Evolutionary conservation across 2,797 vertebrate species (phyloP).

Genomic region (Crax fasciolata): DNA sequence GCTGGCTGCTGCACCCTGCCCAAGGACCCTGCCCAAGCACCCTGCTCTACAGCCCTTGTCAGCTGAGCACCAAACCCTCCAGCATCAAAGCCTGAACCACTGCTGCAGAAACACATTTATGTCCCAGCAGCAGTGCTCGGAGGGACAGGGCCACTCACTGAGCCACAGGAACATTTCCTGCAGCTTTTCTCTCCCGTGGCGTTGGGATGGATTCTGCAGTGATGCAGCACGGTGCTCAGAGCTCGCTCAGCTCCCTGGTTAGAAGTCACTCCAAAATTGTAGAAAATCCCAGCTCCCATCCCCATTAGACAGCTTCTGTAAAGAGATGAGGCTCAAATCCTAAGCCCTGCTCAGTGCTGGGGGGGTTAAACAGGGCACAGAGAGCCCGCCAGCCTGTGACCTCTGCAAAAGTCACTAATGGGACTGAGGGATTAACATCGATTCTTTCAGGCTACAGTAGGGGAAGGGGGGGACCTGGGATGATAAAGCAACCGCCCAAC

Average conservation of each 20-base stretch:
- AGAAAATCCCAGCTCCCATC: neutral
- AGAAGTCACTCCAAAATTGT: neutral
- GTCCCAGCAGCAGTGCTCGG: neutral
- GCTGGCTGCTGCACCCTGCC: neutral
- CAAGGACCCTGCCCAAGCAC: neutral
- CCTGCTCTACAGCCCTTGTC: neutral
- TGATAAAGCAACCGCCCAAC: slow-evolving; percentile 22
- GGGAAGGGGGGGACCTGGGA: neutral
- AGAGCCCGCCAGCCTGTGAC: neutral
- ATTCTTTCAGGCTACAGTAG: slow-evolving; percentile 18
- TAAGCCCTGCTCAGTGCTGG: neutral
- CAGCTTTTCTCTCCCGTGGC: neutral
- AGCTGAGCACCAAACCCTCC: neutral
- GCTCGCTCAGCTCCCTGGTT: neutral
- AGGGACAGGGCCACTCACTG: neutral
- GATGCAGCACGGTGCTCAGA: neutral
- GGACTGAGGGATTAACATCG: slow-evolving; percentile 70
- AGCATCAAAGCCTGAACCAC: neutral
- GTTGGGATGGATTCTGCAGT: neutral
- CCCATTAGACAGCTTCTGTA: neutral
- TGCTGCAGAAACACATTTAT: neutral
- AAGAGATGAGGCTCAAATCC: neutral
- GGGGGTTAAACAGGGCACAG: neutral
- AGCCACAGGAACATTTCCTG: neutral
- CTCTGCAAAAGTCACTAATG: slow-evolving; percentile 56